Evolutionary conservation across 2,888 invertebrate genomes (phyloP).

Genomic region (Thysanoteuthis rhombus): DNA sequence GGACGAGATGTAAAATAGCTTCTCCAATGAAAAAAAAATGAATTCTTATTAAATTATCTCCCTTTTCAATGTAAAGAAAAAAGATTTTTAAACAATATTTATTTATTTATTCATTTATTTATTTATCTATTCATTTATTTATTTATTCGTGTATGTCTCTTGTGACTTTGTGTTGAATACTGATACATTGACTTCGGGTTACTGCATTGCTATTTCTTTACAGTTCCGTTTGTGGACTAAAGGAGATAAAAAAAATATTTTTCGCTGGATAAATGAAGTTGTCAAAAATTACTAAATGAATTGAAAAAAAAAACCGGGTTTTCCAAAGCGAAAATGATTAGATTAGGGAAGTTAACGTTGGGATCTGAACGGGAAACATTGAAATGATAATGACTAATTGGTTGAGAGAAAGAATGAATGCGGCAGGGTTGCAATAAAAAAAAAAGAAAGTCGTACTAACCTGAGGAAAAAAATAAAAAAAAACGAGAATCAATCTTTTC

Average conservation of each 20-base stretch:
- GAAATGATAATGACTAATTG: not conserved
- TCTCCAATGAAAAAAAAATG: not conserved
- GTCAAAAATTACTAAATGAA: not conserved
- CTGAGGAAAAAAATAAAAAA: not conserved
- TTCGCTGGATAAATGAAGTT: not conserved
- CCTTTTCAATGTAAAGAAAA: not conserved
- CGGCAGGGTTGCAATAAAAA: not conserved
- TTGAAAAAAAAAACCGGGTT: not conserved
- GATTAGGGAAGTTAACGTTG: not conserved
- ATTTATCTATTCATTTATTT: not conserved
- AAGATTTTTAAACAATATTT: not conserved
- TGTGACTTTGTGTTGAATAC: not conserved
- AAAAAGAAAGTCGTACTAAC: not conserved
- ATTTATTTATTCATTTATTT: not conserved
- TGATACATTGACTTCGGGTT: not conserved
- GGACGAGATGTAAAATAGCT: not conserved
- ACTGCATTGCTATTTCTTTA: not conserved
- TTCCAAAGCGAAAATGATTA: not conserved
- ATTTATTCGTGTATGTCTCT: not conserved
- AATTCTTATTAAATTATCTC: not conserved
- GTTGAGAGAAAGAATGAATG: not conserved
- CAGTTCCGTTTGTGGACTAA: not conserved
- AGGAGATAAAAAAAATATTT: not conserved
- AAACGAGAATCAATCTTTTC: not conserved
- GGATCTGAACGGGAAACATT: not conserved